Conservation (phyloP, 2,113 vertebrate species). For the Mesembrinibis cayennensis region DNA sequence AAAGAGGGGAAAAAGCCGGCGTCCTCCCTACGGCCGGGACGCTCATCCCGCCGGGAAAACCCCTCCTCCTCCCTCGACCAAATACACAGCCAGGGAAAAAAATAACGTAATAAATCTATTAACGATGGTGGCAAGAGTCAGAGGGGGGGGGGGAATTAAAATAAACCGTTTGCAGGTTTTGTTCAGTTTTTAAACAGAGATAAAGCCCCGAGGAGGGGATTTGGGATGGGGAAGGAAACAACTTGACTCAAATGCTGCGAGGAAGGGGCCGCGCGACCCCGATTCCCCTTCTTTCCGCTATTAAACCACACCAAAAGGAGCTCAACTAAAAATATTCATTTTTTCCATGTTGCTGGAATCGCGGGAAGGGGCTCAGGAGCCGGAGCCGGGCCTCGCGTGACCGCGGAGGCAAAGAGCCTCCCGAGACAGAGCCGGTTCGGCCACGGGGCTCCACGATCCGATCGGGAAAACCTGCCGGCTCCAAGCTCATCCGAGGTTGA, state of each 20-base stretch:
- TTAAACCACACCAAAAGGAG: neutral
- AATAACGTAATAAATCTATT: too few species aligned
- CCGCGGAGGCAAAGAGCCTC: neutral
- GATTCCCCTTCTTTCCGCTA: rapidly evolving
- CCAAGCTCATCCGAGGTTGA: neutral
- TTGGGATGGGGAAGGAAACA: neutral
- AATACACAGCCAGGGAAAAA: neutral
- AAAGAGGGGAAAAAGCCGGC: neutral
- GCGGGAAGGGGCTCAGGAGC: too few species aligned
- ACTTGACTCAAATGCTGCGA: rapidly evolving
- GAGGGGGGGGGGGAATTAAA: rapidly evolving
- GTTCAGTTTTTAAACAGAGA: neutral
- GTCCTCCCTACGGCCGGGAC: neutral
- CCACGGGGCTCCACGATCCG: neutral
- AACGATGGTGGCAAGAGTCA: neutral
- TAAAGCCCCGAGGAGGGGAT: neutral
- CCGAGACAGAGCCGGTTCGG: rapidly evolving
- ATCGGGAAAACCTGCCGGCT: rapidly evolving
- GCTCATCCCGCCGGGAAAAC: neutral
- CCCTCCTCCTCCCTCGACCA: neutral
- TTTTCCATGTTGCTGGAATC: neutral
- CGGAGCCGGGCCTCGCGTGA: rapidly evolving
- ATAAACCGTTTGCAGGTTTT: neutral
- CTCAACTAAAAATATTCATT: neutral
- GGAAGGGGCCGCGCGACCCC: neutral